Evolutionary conservation across 2,113 vertebrate species (phyloP), one percentile per base, ranked within the genome.

Genomic region (Ceyx melanurus): DNA sequence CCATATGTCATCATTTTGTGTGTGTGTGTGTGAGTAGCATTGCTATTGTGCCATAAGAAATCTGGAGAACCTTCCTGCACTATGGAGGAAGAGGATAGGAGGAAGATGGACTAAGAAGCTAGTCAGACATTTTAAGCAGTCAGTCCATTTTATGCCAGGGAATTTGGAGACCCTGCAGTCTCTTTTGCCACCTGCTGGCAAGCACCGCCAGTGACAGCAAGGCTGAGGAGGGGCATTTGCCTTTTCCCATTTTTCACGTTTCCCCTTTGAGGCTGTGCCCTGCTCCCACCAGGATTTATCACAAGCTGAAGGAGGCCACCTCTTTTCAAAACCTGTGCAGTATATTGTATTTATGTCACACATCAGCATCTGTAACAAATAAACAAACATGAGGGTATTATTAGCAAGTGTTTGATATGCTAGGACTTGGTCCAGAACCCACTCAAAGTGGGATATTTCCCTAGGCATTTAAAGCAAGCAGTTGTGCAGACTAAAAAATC

Each of bases 181-280:
- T 85, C n/a, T 72, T 72, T 1, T 92, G 92, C 86, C 95, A 90
- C 42, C 20, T 70, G 21, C 73, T 80, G 96, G 71, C 73, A 88
- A 37, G 19, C 25, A 11, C 16, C 2, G 3, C 61, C 58, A 79
- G 90, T 51, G 42, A 50, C 85, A 58, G 40, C 31, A 5, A 37
- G 45, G 17, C 17, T 50, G 14, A 10, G 40, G 45, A 88, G 25
- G 4, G 8, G 10, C 48, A 42, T 13, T 70, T 76, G 28, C 25
- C 13, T 60, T 89, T 82, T 76, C 21, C 35, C 5, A 22, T 45
- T 25, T 68, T 82, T 88, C 22, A 50, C 1, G 3, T n/a, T 77
- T 82, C 37, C 40, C 7, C 15, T 81, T 80, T 64, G 17, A 48
- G 6, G 13, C 6, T 54, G 10, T 25, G 28, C 6, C 48, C 53